Evolutionary conservation across 2,888 invertebrate genomes (phyloP), one percentile per base, ranked within the genome.

Genomic region (Pseudanteris insignis): DNA sequence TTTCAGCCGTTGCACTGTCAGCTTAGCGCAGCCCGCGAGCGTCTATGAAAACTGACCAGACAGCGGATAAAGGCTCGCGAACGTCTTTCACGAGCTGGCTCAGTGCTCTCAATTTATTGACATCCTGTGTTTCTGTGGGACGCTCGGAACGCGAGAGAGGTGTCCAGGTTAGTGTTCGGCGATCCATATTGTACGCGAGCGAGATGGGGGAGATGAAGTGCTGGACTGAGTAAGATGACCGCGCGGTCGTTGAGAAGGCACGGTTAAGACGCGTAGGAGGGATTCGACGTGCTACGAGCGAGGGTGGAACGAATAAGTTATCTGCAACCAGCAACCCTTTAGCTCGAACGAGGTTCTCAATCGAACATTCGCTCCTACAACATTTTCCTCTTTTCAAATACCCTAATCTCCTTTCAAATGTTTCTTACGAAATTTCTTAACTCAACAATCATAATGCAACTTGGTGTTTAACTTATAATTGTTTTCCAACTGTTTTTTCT

Each of bases 31-130:
- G 40, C 37, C 38, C 33, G 21, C 26, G 36, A 57, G n/a, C n/a
- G n/a, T n/a, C n/a, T n/a, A n/a, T n/a, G n/a, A n/a, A n/a, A 50
- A 61, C 63, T 64, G 66, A 57, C 64, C 64, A 57, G 58, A 61
- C 48, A 33, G 47, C 18, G 36, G 58, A 61, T 61, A 40, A 62
- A 71, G 72, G 70, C 68, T 69, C 69, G n/a, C 70, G 64, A 14
- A 67, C 46, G 58, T 63, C 55, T 54, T 54, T 62, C 47, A 65
- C 63, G 60, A 70, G 66, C 73, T 66, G 67, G 64, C 51, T 64
- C 72, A 67, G 69, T 70, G 69, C 68, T 67, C 70, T 73, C 70
- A 76, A 75, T 77, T 78, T 79, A 79, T 79, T 76, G 79, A 79
- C 78, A 79, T 77, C 76, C 74, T 76, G 77, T 76, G 70, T 29